These are phyloP conservation scores for Nesoenas mayeri DNA, from an alignment of 2,113 vertebrate genomes.

Conservation along the genomic window DNA sequence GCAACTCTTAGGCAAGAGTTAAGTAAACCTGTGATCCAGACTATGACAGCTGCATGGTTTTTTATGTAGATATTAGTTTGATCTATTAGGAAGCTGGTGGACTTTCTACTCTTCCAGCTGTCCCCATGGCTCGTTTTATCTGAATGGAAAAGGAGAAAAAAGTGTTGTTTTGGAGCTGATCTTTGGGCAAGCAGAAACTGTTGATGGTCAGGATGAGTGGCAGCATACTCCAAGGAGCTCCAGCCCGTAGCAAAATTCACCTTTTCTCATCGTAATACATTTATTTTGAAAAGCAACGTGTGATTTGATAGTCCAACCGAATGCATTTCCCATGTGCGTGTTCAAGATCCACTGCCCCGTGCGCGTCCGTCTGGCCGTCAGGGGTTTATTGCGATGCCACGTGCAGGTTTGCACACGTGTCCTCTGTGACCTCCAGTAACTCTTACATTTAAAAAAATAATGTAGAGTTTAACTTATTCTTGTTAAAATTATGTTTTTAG, in stretches of 20 bases:
- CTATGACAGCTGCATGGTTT: neutral
- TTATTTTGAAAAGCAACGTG: neutral
- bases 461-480: neutral
- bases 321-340: neutral
- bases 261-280: neutral
- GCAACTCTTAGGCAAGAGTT: neutral
- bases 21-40: neutral
- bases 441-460: neutral
- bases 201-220: neutral
- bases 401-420: neutral
- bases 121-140: neutral
- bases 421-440: neutral
- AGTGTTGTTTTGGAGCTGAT: neutral
- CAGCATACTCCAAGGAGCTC: neutral
- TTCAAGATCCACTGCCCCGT: neutral
- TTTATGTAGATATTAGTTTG: neutral
- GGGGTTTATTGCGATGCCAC: no score
- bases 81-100: neutral
- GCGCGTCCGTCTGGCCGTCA: no score
- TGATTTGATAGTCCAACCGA: neutral
- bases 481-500: neutral
- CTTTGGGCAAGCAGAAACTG: neutral
- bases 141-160: neutral
- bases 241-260: neutral
- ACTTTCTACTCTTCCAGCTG: neutral